These are phyloP conservation scores for Agonopterix heracliana DNA, from an alignment of 2,888 invertebrate genomes.

Conservation along the genomic window DNA sequence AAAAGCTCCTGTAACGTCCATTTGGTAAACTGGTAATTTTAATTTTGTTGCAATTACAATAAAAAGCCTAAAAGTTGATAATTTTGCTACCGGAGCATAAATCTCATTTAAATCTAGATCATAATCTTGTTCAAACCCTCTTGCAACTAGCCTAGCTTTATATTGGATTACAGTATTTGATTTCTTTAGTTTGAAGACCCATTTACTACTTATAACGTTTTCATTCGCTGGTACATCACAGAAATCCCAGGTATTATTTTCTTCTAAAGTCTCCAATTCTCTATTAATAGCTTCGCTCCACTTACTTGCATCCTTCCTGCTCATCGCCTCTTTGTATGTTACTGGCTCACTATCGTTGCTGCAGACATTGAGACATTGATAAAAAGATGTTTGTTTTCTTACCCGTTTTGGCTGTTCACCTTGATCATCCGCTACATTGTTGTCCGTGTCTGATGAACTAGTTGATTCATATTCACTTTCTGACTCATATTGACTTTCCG, in stretches of 20 bases:
- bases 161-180: neutral
- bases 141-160: slow-evolving; percentile 13
- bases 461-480: neutral
- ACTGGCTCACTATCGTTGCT: slow-evolving; percentile 9
- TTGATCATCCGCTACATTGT: no score
- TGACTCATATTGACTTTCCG: neutral
- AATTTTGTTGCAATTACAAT: slow-evolving; percentile 6
- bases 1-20: slow-evolving; percentile 16
- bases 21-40: slow-evolving; percentile 3
- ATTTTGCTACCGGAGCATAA: slow-evolving; percentile 12
- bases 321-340: slow-evolving; percentile 12
- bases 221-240: neutral
- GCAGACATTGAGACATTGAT: slow-evolving; percentile 11
- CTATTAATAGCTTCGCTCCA: slow-evolving; percentile 9
- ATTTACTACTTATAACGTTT: slow-evolving; percentile 5
- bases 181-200: slow-evolving; percentile 11
- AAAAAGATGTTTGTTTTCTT: slow-evolving; percentile 13
- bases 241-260: slow-evolving; percentile 13
- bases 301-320: slow-evolving; percentile 1
- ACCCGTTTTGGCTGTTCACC: no score
- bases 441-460: no score
- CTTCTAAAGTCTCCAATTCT: slow-evolving; percentile 9
- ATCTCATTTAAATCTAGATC: neutral
- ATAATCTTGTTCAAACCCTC: slow-evolving; percentile 12
- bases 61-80: slow-evolving; percentile 6